Evolutionary conservation across 2,888 invertebrate species (phyloP), one percentile per base, ranked within the genome.

Genomic region (Lutraria lutraria): DNA sequence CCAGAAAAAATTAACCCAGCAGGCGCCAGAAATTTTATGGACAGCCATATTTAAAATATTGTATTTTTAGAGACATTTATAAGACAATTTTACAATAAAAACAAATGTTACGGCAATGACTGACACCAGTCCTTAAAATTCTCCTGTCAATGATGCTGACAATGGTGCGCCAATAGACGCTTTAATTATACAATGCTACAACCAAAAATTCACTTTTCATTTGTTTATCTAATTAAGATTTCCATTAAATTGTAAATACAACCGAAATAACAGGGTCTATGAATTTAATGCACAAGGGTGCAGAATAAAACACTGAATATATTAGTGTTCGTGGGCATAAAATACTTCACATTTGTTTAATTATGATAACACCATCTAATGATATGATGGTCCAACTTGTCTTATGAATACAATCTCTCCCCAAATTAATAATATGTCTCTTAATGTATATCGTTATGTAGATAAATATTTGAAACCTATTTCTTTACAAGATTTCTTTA

Each of bases 191-290:
- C 80, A 80, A 85, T 31, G 54, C 34, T 29, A 25, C 43, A 34
- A n/a, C 80, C 31, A 60, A 80, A 85, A 85, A 76, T 83, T 21
- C 19, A 31, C 15, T 84, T 76, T 76, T 72, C 29, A 34, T 29
- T 29, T 76, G 84, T 84, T 84, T 84, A 54, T 76, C 15, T 53
- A 72, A 60, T 43, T 63, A 84, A 43, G 34, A 29, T 84, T 29
- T 84, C 84, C 84, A 84, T 72, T 84, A 76, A 84, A 53, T 76
- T 76, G 72, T 29, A 54, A 76, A 76, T 84, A 84, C 76, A 84
- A 84, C 84, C 76, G 60, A 76, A 72, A 31, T 25, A 76, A 76
- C 63, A 29, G 8, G 34, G 76, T 29, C 34, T 72, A 84, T 84
- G 31, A 84, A 84, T 16, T 76, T 84, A 84, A 84, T 84, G 76